Evolutionary conservation across 2,888 invertebrate genomes (phyloP).

Genomic region (Ethmia dodecea): DNA sequence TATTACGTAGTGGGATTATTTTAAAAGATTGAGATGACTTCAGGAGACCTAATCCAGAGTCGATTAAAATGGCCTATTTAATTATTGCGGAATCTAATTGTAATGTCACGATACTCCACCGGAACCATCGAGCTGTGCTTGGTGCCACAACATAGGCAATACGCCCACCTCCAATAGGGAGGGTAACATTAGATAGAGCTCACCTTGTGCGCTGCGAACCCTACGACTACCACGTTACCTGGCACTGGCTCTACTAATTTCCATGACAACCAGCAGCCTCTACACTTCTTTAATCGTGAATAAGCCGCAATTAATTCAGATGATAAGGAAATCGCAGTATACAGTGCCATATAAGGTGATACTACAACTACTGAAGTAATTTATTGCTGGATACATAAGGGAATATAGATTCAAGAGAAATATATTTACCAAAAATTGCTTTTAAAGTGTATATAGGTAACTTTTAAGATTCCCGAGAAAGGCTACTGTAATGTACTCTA

Average conservation of each 20-base stretch:
- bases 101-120: conserved; percentile 56
- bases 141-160: conserved; percentile 74
- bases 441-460: conserved; percentile 75
- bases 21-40: conserved; percentile 28
- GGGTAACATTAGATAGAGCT: conserved; percentile 74
- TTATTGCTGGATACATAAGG: conserved; percentile 77
- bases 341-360: conserved; percentile 57
- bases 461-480: conserved; percentile 75
- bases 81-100: no score
- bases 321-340: conserved; percentile 29
- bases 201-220: conserved; percentile 77
- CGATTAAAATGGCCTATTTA: no score
- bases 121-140: conserved; percentile 67
- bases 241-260: conserved; percentile 37
- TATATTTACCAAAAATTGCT: conserved; percentile 72
- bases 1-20: conserved; percentile 46
- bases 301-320: not conserved
- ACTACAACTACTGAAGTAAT: conserved; percentile 72
- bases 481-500: conserved; percentile 77
- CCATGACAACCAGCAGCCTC: conserved; percentile 23
- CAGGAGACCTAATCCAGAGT: conserved; percentile 36
- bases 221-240: conserved; percentile 53
- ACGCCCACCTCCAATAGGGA: conserved; percentile 78
- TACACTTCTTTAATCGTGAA: not conserved
- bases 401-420: conserved; percentile 76